Base-by-base conservation (phyloP, 2,888 invertebrate species). In the Lasius platythorax region DNA sequence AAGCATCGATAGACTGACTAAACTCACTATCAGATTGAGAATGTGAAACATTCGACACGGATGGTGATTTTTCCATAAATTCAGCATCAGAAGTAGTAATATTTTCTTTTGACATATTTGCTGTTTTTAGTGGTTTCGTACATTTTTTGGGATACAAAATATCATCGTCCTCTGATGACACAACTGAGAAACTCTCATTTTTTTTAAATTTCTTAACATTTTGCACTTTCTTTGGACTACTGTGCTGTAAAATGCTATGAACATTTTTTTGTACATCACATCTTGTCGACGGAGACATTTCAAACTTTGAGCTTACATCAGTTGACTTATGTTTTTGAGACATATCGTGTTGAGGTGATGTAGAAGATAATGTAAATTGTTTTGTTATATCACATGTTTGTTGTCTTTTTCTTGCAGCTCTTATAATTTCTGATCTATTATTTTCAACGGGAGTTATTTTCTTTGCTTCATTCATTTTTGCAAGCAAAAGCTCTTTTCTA, bases 401-500 rank as follows among this genome's bases (percentile, higher is more conserved):
- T 2, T 43, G 58, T 43, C 18, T 58, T 73, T 73, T 40, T 61
- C 43, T 61, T 74, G 73, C 61, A 28, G 18, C 30, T 28, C 43
- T 43, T 43, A 74, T 74, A 18, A 61, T 58, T 56, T 40, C 28
- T 37, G 2, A 9, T 58, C 56, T 72, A 28, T 73, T 73, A 40
- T 56, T 15, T 9, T 12, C 11, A 74, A 18, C n/a, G 28, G 73
- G 30, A 74, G 40, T 73, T 37, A 11, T 12, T 18, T 61, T 58
- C 11, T 58, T 56, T 43, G 61, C 73, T 74, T 43, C 11, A 74
- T 8, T 4, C 43, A 61, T 74, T 18, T 74, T 61, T 74, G 18
- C n/a, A 74, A 61, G 61, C n/a, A 73, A 9, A 15, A 73, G 2
- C 23, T 61, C 43, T 8, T 37, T 61, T 61, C 12, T 43, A 30